Percentiles rank a stretch among this genome's conserved stretches.
These are phyloP conservation scores for Cantharis rustica DNA, from an alignment of 2,888 invertebrate species.

Conservation along the genomic window DNA sequence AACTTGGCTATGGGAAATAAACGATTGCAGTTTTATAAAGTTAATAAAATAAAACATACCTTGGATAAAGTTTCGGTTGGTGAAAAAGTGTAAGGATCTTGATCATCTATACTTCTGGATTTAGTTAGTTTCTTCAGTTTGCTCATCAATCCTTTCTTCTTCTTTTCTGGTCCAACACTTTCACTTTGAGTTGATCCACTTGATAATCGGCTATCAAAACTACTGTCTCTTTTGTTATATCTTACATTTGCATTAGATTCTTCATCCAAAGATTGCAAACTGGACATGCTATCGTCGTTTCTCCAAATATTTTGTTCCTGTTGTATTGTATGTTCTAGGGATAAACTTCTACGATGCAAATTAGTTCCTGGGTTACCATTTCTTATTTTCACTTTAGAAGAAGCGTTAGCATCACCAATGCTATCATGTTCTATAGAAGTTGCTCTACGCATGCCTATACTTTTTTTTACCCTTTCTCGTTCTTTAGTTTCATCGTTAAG, in stretches of 20 bases:
- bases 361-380: slow-evolving; percentile 52
- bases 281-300: slow-evolving; percentile 82
- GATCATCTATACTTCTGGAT: slow-evolving; percentile 80
- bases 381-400: slow-evolving; percentile 36
- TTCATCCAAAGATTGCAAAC: slow-evolving; percentile 70
- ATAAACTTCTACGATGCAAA: slow-evolving; percentile 71
- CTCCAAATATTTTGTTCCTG: slow-evolving; percentile 78
- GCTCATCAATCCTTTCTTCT: slow-evolving; percentile 79
- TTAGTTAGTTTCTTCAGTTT: slow-evolving; percentile 86
- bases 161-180: slow-evolving; percentile 70
- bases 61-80: slow-evolving; percentile 56
- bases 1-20: slow-evolving; percentile 61
- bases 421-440: slow-evolving; percentile 71
- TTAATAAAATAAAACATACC: slow-evolving; percentile 47
- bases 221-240: slow-evolving; percentile 70
- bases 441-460: slow-evolving; percentile 54
- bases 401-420: slow-evolving; percentile 43
- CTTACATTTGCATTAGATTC: slow-evolving; percentile 61
- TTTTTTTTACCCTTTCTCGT: slow-evolving; percentile 55
- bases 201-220: slow-evolving; percentile 82
- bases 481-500: slow-evolving; percentile 61
- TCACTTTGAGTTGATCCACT: slow-evolving; percentile 87
- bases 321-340: slow-evolving; percentile 69
- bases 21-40: not conserved
- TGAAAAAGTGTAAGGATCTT: slow-evolving; percentile 53